A percentile compares a stretch with the other conserved stretches of the same genome.
Evolutionary conservation across 1,140 invertebrate genomes (phyloP).

Genomic region (Brachionus rubens): DNA sequence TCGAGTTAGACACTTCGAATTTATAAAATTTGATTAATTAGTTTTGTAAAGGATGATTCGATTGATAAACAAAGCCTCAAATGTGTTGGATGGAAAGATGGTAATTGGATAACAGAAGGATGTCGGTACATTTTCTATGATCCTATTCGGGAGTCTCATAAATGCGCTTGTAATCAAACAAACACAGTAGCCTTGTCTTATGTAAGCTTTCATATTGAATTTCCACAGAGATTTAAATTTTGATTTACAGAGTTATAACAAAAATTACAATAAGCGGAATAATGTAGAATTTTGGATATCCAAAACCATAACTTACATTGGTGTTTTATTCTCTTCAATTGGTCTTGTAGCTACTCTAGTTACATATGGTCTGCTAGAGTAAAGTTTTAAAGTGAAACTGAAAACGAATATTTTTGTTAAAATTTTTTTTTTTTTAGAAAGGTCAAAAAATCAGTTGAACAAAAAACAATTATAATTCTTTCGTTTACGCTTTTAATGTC

Average conservation of each 20-base stretch:
- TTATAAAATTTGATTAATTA: too few relatives aligned
- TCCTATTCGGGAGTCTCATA: neutral
- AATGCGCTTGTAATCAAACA: conserved; percentile 4
- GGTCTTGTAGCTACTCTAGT: neutral
- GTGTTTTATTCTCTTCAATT: conserved; percentile 4
- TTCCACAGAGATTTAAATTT: too few relatives aligned
- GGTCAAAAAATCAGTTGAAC: neutral
- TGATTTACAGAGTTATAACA: neutral
- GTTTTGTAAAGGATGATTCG: neutral
- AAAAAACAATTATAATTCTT: neutral
- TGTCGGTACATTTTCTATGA: neutral
- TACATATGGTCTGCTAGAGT: neutral
- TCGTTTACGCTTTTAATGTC: neutral
- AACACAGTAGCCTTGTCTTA: neutral
- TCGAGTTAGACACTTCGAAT: too few relatives aligned
- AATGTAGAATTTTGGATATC: neutral
- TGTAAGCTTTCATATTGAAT: neutral
- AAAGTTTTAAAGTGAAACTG: neutral
- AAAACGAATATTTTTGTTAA: neutral
- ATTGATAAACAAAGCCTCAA: neutral
- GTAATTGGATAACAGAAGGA: neutral
- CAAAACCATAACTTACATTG: conserved; percentile 1
- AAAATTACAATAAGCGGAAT: neutral
- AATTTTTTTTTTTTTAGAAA: neutral
- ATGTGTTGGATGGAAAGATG: conserved; percentile 6